Conservation (phyloP, 1,140 invertebrate genomes). For the Drosophila miranda region DNA sequence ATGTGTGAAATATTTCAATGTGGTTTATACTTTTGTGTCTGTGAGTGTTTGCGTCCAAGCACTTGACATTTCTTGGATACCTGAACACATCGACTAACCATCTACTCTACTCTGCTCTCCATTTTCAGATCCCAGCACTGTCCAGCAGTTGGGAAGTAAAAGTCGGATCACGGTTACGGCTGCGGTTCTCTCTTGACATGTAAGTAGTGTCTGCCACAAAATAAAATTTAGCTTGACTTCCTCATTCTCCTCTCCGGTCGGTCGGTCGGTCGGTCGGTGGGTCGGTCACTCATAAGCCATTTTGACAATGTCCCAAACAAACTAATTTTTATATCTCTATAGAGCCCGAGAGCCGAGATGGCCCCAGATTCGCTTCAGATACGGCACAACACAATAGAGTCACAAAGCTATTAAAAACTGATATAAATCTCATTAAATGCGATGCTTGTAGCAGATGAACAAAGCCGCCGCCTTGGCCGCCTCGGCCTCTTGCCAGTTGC, state of each 20-base stretch:
- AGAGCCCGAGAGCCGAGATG: conserved; percentile 26
- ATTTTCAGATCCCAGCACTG: conserved; percentile 25
- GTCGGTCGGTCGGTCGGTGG: conserved; percentile 13
- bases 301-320: conserved; percentile 60
- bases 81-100: conserved; percentile 13
- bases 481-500: not conserved
- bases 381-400: conserved; percentile 66
- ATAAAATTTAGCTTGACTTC: conserved; percentile 8
- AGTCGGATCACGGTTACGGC: not conserved
- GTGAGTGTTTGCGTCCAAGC: conserved; percentile 21
- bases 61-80: conserved; percentile 41
- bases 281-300: conserved; percentile 43
- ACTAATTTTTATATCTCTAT: conserved; percentile 66
- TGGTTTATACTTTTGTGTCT: not conserved
- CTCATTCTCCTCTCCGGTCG: conserved; percentile 4
- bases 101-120: not conserved
- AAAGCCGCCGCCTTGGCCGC: conserved; percentile 40
- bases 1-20: conserved; percentile 38
- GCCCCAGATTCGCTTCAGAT: conserved; percentile 51
- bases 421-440: conserved; percentile 79
- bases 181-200: conserved; percentile 8
- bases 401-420: conserved; percentile 79
- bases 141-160: conserved; percentile 19
- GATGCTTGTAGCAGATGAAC: conserved; percentile 76
- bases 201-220: conserved; percentile 14